Conservation (phyloP, 1,140 invertebrate genomes). For the Monomorium pharaonis region DNA sequence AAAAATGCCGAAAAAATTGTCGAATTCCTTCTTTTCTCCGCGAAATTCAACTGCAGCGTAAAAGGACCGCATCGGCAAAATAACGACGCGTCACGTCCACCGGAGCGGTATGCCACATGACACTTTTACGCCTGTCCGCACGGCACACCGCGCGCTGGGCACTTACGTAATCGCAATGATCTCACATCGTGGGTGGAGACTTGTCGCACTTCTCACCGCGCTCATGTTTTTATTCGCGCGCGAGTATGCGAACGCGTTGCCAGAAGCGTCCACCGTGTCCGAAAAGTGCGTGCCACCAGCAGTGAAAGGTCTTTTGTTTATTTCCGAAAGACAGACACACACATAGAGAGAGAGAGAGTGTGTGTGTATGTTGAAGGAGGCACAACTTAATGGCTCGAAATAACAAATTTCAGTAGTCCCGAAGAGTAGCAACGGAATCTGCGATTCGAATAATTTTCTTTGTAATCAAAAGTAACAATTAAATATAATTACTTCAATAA, state of each 20-base stretch:
- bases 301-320: background rate
- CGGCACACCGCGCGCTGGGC: slow-evolving; percentile 71
- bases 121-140: slow-evolving; percentile 73
- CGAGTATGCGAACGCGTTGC: background rate
- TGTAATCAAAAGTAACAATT: background rate
- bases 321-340: background rate
- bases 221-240: slow-evolving; percentile 1
- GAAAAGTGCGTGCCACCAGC: slow-evolving; percentile 23
- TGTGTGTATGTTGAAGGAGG: no score
- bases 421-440: background rate
- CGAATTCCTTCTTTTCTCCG: slow-evolving; percentile 21
- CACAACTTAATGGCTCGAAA: background rate
- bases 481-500: background rate
- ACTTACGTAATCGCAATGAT: slow-evolving; percentile 80
- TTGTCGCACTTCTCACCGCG: slow-evolving; percentile 35
- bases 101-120: slow-evolving; percentile 65
- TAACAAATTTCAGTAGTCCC: background rate
- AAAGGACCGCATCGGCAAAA: slow-evolving; percentile 38
- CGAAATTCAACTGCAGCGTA: slow-evolving; percentile 40
- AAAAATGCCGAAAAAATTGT: background rate
- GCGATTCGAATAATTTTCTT: background rate
- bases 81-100: slow-evolving; percentile 39
- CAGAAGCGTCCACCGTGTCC: slow-evolving; percentile 44
- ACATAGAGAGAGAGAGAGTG: background rate
- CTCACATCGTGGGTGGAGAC: slow-evolving; percentile 80